Conservation (phyloP, 1,140 invertebrate species). For the Drosophila sp. region DNA sequence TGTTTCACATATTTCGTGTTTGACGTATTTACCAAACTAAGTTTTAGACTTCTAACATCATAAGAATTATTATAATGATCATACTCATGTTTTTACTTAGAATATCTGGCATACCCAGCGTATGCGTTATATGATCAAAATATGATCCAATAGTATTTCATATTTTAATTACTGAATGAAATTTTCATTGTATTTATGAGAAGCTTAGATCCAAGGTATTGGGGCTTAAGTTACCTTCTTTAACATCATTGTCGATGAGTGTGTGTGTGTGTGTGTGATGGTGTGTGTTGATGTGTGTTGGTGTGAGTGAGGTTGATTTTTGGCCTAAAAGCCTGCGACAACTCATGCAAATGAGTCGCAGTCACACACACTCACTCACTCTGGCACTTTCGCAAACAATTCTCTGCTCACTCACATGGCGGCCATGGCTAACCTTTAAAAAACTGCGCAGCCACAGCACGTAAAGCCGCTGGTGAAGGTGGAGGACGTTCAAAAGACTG, state of each 20-base stretch:
- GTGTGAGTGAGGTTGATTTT: slow-evolving; percentile 44
- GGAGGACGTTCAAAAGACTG: slow-evolving; percentile 19
- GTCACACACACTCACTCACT: slow-evolving; percentile 58
- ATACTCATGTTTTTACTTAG: no score
- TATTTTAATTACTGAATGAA: neutral
- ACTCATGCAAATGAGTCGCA: slow-evolving; percentile 77
- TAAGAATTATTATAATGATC: no score
- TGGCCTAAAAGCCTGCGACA: slow-evolving; percentile 75
- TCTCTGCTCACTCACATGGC: slow-evolving; percentile 34
- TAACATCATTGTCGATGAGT: neutral
- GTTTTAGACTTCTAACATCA: no score
- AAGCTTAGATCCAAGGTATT: slow-evolving; percentile 1
- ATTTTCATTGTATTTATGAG: neutral
- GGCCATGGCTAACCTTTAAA: slow-evolving; percentile 61
- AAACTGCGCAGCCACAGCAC: slow-evolving; percentile 74
- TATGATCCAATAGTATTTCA: neutral
- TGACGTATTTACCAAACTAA: no score
- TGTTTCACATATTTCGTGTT: no score
- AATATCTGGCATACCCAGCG: no score
- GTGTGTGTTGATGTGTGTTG: neutral
- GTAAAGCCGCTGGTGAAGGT: slow-evolving; percentile 26
- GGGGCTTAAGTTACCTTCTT: slow-evolving; percentile 20
- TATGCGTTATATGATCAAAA: no score
- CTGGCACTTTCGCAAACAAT: slow-evolving; percentile 19
- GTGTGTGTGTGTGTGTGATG: neutral